Conservation (phyloP, 2,888 invertebrate species). For the Zygothrica quintamaculata region DNA sequence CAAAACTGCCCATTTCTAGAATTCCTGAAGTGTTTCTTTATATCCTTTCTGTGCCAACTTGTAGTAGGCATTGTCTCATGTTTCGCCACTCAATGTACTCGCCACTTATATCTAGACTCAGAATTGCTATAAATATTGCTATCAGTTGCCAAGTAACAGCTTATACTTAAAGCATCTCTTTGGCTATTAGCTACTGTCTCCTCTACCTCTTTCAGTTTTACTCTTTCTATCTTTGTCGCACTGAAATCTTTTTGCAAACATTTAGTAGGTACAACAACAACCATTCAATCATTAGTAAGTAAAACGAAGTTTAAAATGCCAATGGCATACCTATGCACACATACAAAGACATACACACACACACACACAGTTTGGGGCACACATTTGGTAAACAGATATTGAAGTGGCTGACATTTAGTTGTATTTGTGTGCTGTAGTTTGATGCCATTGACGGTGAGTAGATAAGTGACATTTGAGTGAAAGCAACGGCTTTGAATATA, state of each 20-base stretch:
- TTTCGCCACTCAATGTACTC: no score
- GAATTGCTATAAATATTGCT: no score
- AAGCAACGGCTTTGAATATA: slow-evolving; percentile 57
- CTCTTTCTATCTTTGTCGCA: background rate
- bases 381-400: slow-evolving; percentile 61
- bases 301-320: slow-evolving; percentile 38
- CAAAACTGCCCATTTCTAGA: no score
- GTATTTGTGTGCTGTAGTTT: slow-evolving; percentile 33
- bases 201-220: background rate
- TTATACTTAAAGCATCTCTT: no score
- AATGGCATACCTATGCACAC: slow-evolving; percentile 40
- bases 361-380: slow-evolving; percentile 5
- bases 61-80: no score
- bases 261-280: slow-evolving; percentile 36
- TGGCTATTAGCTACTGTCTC: no score
- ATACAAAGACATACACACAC: slow-evolving; percentile 8
- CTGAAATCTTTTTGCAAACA: slow-evolving; percentile 19
- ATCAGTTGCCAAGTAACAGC: no score
- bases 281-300: slow-evolving; percentile 49
- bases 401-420: slow-evolving; percentile 30
- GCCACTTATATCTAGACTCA: no score
- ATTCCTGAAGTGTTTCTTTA: no score
- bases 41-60: no score
- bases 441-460: slow-evolving; percentile 34
- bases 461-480: slow-evolving; percentile 78